Evolutionary conservation across 2,797 vertebrate genomes (phyloP).

Genomic region (Etheostoma nigrum): DNA sequence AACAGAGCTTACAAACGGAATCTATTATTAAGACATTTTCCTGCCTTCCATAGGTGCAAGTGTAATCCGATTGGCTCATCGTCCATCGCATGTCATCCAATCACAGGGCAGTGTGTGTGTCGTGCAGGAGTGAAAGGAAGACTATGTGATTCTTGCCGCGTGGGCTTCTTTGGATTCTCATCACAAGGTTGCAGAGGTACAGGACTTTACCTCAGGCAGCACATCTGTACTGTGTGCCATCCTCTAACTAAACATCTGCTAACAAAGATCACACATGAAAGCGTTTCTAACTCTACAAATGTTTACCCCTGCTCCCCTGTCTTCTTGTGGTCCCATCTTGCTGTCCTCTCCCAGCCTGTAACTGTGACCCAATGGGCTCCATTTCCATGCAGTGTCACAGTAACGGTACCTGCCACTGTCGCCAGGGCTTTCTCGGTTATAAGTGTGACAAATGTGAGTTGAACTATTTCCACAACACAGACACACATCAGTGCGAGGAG

Average conservation of each 20-base stretch:
- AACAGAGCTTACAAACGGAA: slow-evolving; percentile 7
- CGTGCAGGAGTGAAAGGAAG: slow-evolving; percentile 85
- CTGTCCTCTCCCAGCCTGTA: slow-evolving; percentile 86
- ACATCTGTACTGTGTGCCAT: slow-evolving; percentile 21
- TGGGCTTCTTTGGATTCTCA: slow-evolving; percentile 92
- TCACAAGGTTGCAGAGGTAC: slow-evolving; percentile 91
- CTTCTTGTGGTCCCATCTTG: neutral
- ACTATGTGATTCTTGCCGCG: slow-evolving; percentile 86
- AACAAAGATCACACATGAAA: slow-evolving; percentile 42
- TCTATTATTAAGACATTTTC: slow-evolving; percentile 23
- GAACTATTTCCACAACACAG: slow-evolving; percentile 88
- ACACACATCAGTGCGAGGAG: slow-evolving; percentile 86
- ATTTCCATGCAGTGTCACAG: slow-evolving; percentile 87
- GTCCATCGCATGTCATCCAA: slow-evolving; percentile 82
- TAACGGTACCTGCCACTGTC: slow-evolving; percentile 91
- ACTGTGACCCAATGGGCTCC: slow-evolving; percentile 93
- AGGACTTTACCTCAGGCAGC: slow-evolving; percentile 42
- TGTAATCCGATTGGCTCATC: slow-evolving; percentile 89
- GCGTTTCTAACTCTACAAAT: slow-evolving; percentile 36
- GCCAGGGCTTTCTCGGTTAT: slow-evolving; percentile 88
- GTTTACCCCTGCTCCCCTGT: slow-evolving; percentile 29
- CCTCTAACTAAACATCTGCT: slow-evolving; percentile 25
- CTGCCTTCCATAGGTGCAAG: slow-evolving; percentile 83
- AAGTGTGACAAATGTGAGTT: slow-evolving; percentile 92
- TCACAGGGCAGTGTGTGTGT: slow-evolving; percentile 91